Conservation (phyloP, 2,888 invertebrate genomes). For the Thecocarcelia acutangulata region DNA sequence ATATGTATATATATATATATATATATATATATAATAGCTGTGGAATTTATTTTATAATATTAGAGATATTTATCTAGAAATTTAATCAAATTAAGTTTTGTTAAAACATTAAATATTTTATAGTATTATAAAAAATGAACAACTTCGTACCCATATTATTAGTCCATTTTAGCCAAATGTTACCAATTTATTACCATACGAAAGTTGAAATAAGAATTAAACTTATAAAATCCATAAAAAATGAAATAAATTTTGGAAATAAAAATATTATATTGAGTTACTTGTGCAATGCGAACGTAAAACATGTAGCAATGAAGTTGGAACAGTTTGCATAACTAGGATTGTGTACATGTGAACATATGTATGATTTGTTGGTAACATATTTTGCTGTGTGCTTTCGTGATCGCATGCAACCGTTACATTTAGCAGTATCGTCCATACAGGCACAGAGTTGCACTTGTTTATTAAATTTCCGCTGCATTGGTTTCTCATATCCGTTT, state of each 20-base stretch:
- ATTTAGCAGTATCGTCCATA: not conserved
- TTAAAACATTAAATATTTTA: slow-evolving; percentile 15
- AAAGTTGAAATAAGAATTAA: not conserved
- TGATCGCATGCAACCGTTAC: slow-evolving; percentile 2
- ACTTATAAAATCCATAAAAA: slow-evolving; percentile 1
- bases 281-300: not conserved
- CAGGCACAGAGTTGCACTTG: slow-evolving; percentile 14
- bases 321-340: slow-evolving; percentile 4
- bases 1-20: no score
- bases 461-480: slow-evolving; percentile 64
- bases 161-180: slow-evolving; percentile 38
- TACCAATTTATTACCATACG: slow-evolving; percentile 25
- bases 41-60: slow-evolving; percentile 10
- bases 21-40: no score
- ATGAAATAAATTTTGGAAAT: not conserved
- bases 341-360: not conserved
- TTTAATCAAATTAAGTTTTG: slow-evolving; percentile 4
- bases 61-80: slow-evolving; percentile 38
- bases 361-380: slow-evolving; percentile 32
- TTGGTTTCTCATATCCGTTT: slow-evolving; percentile 60
- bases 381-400: slow-evolving; percentile 14
- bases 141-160: slow-evolving; percentile 16
- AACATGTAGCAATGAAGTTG: slow-evolving; percentile 10
- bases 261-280: no score
- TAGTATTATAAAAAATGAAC: not conserved